phyloP scores from a whole-genome alignment of 1,140 invertebrate species.

The Nasonia longicornis region DNA sequence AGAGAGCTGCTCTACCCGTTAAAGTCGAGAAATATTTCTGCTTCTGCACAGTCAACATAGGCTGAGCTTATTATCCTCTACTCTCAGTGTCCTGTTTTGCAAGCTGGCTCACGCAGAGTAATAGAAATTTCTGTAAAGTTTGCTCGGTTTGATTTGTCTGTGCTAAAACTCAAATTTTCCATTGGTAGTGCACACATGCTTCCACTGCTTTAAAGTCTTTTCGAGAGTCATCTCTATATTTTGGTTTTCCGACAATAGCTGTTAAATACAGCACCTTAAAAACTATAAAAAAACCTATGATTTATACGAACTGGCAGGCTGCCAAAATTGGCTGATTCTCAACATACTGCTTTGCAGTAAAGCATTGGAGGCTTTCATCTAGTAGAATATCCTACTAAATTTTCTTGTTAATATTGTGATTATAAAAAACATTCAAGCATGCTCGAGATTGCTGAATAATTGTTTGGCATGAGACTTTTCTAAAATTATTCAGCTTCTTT shows the following conservation, averaged over 20 bases:
- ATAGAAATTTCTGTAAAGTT: neutral
- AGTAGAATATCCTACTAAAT: neutral
- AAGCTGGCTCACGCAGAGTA: neutral
- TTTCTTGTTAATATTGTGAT: neutral
- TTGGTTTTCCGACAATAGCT: slow-evolving; percentile 6
- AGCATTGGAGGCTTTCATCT: neutral
- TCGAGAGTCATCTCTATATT: neutral
- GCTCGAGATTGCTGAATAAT: neutral
- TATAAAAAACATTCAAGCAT: neutral
- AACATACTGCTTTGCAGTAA: slow-evolving; percentile 18
- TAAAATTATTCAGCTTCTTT: neutral
- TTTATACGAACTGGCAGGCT: slow-evolving; percentile 31
- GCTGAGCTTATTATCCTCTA: too few relatives aligned
- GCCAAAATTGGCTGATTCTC: slow-evolving; percentile 23
- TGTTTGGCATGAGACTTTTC: neutral
- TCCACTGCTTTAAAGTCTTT: neutral
- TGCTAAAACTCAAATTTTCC: too few relatives aligned
- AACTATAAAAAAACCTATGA: slow-evolving; percentile 41
- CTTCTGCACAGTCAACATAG: too few relatives aligned
- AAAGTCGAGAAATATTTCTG: neutral
- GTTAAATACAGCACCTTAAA: slow-evolving; percentile 21
- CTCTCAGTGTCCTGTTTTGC: neutral
- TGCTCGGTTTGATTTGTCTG: neutral
- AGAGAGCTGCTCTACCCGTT: neutral
- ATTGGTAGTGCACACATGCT: neutral